A percentile compares a stretch with the other conserved stretches of the same genome.
Evolutionary conservation across 2,888 invertebrate genomes (phyloP).

Genomic region (Eulithis prunata): DNA sequence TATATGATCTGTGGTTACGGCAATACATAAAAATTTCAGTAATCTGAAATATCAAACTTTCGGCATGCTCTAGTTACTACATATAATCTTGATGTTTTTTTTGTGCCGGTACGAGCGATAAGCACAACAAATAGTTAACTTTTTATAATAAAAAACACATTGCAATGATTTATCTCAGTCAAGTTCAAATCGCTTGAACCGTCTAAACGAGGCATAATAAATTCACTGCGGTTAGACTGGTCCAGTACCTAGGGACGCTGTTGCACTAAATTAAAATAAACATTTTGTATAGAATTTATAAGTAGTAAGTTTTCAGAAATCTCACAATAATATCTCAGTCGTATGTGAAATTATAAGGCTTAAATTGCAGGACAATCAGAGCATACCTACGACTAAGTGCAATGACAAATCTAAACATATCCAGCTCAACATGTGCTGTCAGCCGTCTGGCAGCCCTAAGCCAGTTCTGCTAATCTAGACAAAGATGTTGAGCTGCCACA

Average conservation of each 20-base stretch:
- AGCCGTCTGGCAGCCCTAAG: conserved; percentile 34
- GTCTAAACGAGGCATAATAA: conserved; percentile 37
- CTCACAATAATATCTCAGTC: no score
- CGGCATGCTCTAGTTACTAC: conserved; percentile 19
- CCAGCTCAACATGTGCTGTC: background rate
- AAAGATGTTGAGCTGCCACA: conserved; percentile 24
- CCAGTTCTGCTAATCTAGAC: conserved; percentile 41
- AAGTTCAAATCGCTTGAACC: conserved; percentile 29
- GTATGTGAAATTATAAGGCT: no score
- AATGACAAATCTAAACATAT: no score
- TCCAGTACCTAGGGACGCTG: conserved; percentile 28
- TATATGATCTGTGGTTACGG: no score
- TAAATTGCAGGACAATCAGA: no score
- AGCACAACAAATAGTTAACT: no score
- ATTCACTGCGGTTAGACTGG: conserved; percentile 41
- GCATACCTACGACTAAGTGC: no score
- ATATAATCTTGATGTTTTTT: background rate
- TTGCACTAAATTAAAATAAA: background rate
- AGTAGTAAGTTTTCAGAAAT: no score
- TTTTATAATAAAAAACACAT: conserved; percentile 1
- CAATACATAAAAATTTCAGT: conserved; percentile 33
- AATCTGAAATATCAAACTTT: conserved; percentile 31
- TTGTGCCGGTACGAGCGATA: no score
- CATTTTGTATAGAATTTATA: no score
- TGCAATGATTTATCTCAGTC: conserved; percentile 27